Base-by-base conservation (phyloP, 2,113 vertebrate genomes). In the Erpornis zantholeuca region DNA sequence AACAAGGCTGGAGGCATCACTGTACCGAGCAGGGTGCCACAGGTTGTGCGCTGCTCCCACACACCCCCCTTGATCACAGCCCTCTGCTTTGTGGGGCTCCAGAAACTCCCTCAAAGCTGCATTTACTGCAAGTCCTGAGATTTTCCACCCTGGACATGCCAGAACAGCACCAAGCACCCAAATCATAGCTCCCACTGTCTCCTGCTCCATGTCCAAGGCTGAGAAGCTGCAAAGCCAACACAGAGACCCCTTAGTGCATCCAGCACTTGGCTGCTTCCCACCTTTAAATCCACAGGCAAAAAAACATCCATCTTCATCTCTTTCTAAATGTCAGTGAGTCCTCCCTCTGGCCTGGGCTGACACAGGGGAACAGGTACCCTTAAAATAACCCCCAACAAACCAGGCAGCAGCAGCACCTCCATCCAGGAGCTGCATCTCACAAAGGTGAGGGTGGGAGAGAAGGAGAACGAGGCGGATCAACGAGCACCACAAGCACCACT, bases 11-110 rank as follows among this genome's bases (percentile, higher is more conserved):
- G 31, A 53, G 66, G 75, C 54, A 53, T 3, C 3, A 6, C 78
- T 36, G 65, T 3, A 9, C 42, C 0, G 4, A 61, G 47, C 17
- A 3, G 44, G 49, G 31, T 21, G 79, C 61, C 36, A 6, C 16
- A 64, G 33, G 18, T 6, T 38, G 28, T 35, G 44, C 40, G 40
- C 50, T 82, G 75, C 75, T 82, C 60, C 35, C 50, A 4, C 2
- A 56, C 1, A 22, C 35, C 6, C 64, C 7, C 21, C 49, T 53
- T 0, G 0, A 12, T 44, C 15, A 47, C 40, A 78, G 17, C 42
- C 12, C 50, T 42, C 65, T 85, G 70, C 50, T 65, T 57, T 12
- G 36, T 4, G 1, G 8, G 28, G 36, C 52, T 73, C 61, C 80
- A 82, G 45, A 61, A 75, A 66, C 36, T 75, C 1, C 0, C 71